Conservation (phyloP, 2,888 invertebrate species). For the Zaprionus obscuricornis region DNA sequence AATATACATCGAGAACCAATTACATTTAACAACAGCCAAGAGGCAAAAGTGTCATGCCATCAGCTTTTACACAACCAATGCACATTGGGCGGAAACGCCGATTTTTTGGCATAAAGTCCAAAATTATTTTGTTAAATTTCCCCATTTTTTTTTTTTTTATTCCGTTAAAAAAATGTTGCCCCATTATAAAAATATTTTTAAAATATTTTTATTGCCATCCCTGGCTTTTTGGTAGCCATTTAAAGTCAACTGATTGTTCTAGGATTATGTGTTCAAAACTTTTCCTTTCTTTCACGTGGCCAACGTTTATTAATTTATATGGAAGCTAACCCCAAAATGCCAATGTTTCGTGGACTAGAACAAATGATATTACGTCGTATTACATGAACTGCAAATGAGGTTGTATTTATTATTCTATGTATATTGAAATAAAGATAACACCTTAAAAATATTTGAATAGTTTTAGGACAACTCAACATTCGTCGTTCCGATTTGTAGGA, state of each 20-base stretch:
- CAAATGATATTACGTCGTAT: background rate
- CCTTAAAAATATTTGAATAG: background rate
- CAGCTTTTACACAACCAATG: no score
- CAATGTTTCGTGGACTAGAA: background rate
- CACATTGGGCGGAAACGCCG: no score
- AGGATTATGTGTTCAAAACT: slow-evolving; percentile 3
- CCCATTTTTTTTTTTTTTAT: no score
- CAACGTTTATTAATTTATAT: slow-evolving; percentile 1
- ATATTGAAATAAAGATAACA: background rate
- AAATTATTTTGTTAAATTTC: no score
- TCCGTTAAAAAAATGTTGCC: no score
- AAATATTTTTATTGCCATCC: no score
- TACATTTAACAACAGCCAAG: slow-evolving; percentile 66
- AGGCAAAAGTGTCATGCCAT: no score
- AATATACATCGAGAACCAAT: slow-evolving; percentile 53
- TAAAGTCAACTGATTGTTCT: slow-evolving; percentile 1
- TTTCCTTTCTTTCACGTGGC: slow-evolving; percentile 1
- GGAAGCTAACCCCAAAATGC: background rate
- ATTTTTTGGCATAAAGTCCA: no score
- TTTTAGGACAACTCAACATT: background rate
- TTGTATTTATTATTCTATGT: background rate
- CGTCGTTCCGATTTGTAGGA: no score
- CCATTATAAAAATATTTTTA: no score
- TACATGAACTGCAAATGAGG: background rate
- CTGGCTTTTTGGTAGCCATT: slow-evolving; percentile 3